These are phyloP conservation scores for Chionomys nivalis DNA, from an alignment of 2,113 vertebrate species.

Conservation along the genomic window DNA sequence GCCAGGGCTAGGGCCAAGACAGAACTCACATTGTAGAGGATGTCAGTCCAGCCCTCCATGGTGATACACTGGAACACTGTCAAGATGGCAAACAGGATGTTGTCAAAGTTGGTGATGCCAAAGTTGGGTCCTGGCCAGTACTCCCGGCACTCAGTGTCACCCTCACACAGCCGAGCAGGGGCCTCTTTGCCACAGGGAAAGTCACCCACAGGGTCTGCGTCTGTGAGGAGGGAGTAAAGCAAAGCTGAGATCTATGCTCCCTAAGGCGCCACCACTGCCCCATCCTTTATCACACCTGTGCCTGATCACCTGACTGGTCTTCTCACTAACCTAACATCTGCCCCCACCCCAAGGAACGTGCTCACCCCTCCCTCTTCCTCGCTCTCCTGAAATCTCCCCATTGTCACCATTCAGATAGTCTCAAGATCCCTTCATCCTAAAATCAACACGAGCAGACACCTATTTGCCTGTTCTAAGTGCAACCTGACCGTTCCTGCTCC, in stretches of 20 bases:
- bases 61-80: conserved; percentile 99
- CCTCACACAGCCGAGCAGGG: conserved; percentile 91
- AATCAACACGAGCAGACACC: not conserved
- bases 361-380: not conserved
- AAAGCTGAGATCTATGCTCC: not conserved
- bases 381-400: not conserved
- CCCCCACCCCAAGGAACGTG: not conserved
- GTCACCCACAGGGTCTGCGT: conserved; percentile 88
- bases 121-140: conserved; percentile 97
- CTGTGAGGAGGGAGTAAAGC: conserved; percentile 78
- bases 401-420: rapidly evolving
- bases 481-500: not conserved
- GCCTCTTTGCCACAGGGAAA: conserved; percentile 93
- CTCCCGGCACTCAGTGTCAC: conserved; percentile 87
- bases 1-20: not conserved
- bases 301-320: rapidly evolving
- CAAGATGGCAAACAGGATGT: conserved; percentile 96
- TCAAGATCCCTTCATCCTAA: not conserved
- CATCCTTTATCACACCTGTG: rapidly evolving
- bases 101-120: conserved; percentile 99
- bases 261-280: not conserved
- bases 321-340: rapidly evolving
- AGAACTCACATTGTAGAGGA: conserved; percentile 95
- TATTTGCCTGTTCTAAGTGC: rapidly evolving
- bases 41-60: conserved; percentile 99